phyloP scores from a whole-genome alignment of 2,113 vertebrate species.

The Australoheros scitulus region DNA sequence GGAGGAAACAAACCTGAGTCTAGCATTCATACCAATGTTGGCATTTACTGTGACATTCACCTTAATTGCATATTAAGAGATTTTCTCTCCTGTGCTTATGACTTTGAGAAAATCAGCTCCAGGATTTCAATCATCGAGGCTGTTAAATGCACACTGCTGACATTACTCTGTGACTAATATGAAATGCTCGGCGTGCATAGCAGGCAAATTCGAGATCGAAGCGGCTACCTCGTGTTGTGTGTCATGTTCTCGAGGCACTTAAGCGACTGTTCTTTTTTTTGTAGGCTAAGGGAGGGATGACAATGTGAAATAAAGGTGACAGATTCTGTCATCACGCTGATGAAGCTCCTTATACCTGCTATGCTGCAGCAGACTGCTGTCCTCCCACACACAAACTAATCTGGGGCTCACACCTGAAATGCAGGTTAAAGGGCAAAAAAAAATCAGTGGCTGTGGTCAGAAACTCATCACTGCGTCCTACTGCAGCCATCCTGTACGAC shows the following conservation, averaged over 20 bases:
- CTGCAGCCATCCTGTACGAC: conserved; percentile 1
- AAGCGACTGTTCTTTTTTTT: background rate
- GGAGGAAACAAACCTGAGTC: conserved; percentile 32
- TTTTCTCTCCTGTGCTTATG: conserved; percentile 12
- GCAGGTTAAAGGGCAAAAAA: conserved; percentile 21
- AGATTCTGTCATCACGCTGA: conserved; percentile 10
- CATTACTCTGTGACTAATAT: background rate
- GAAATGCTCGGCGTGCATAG: background rate
- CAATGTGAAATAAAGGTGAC: conserved; percentile 45
- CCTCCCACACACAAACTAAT: conserved; percentile 52
- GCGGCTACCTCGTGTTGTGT: background rate
- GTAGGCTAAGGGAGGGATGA: conserved; percentile 5
- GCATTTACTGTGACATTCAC: conserved; percentile 55
- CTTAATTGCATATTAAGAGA: conserved; percentile 52
- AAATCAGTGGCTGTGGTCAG: conserved; percentile 1
- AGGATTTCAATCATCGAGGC: conserved; percentile 28
- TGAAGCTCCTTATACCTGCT: conserved; percentile 28
- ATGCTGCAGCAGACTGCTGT: conserved; percentile 43
- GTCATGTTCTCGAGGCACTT: background rate
- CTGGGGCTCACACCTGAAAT: conserved; percentile 21
- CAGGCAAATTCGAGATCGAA: background rate
- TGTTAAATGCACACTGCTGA: conserved; percentile 8
- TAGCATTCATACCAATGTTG: conserved; percentile 46
- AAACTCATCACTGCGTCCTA: background rate
- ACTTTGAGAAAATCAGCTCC: conserved; percentile 26